phyloP scores from a whole-genome alignment of 2,888 invertebrate species.

The Eristalinus aeneus region DNA sequence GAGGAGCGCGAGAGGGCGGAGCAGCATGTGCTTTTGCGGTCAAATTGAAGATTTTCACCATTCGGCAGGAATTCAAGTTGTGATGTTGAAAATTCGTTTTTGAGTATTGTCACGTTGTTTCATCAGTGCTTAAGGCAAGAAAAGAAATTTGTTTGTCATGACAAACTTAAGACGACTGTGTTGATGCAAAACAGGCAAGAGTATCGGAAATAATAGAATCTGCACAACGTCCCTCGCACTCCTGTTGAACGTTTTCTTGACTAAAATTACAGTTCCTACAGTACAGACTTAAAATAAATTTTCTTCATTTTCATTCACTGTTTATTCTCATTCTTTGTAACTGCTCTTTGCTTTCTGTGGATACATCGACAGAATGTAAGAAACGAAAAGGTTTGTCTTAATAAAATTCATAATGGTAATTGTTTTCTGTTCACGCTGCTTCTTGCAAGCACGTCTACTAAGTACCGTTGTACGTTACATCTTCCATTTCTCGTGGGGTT shows the following conservation, averaged over 20 bases:
- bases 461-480: conserved; percentile 60
- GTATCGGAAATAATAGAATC: background rate
- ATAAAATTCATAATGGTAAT: conserved; percentile 53
- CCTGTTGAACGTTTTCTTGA: background rate
- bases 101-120: background rate
- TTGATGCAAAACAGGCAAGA: background rate
- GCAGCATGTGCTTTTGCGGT: background rate
- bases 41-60: background rate
- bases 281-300: background rate
- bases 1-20: background rate
- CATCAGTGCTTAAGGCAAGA: background rate
- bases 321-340: background rate
- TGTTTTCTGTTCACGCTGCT: conserved; percentile 3
- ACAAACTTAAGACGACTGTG: too few relatives aligned
- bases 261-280: background rate
- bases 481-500: background rate
- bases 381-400: conserved; percentile 15
- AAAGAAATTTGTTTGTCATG: background rate
- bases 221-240: too few relatives aligned
- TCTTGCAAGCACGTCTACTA: conserved; percentile 55
- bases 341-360: background rate
- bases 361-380: conserved; percentile 9
- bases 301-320: conserved; percentile 1
- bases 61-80: background rate
- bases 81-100: background rate